phyloP scores from a whole-genome alignment of 2,797 vertebrate genomes.

The Ctenopoma kingsleyae region DNA sequence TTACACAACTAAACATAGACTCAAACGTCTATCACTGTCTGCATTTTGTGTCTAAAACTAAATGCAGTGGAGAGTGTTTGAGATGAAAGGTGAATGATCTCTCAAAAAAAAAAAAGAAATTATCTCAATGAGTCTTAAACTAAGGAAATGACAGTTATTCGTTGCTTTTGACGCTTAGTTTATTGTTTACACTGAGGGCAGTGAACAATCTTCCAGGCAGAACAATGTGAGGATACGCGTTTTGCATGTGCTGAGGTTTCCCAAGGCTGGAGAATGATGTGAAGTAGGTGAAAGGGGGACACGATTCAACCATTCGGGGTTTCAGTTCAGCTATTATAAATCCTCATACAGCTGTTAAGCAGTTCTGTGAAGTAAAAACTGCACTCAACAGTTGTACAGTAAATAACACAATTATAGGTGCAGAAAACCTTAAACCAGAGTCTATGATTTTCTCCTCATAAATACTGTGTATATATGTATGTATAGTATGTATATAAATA shows the following conservation, averaged over 20 bases:
- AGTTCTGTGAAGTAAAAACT: conserved; percentile 21
- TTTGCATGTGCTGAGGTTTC: conserved; percentile 61
- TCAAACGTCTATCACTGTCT: conserved; percentile 50
- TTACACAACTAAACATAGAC: conserved; percentile 69
- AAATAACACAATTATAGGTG: background rate
- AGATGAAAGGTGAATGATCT: conserved; percentile 25
- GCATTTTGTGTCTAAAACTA: conserved; percentile 33
- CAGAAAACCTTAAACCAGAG: too few species aligned
- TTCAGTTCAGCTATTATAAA: conserved; percentile 38
- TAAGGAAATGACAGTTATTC: conserved; percentile 45
- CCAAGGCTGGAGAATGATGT: conserved; percentile 53
- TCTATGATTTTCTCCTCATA: too few species aligned
- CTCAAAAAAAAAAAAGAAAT: background rate
- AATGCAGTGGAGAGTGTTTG: conserved; percentile 25
- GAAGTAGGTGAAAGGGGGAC: conserved; percentile 54
- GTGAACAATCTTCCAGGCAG: conserved; percentile 44
- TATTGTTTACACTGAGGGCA: conserved; percentile 68
- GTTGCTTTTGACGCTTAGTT: conserved; percentile 58
- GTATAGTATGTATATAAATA: too few species aligned
- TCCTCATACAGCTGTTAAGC: background rate
- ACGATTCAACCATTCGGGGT: conserved; percentile 15
- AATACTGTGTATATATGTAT: too few species aligned
- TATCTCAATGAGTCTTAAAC: conserved; percentile 9
- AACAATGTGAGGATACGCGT: conserved; percentile 82
- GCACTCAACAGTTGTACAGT: conserved; percentile 15